Evolutionary conservation across 2,888 invertebrate species (phyloP), one percentile per base, ranked within the genome.

Genomic region (Apodemia duryi): DNA sequence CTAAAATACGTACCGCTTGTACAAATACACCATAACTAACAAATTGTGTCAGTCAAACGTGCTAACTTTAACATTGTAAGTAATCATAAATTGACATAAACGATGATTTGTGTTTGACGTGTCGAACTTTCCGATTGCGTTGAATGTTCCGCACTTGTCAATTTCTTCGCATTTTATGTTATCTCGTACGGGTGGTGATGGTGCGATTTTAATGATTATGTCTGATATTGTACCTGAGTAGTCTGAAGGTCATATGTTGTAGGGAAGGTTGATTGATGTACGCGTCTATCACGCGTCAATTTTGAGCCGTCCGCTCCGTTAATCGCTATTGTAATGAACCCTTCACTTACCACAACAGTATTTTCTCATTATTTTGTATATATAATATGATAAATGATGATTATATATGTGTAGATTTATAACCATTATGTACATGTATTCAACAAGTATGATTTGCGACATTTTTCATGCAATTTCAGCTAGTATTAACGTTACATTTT

Each of bases 231-330:
- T 83, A 87, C 86, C 88, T 87, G 84, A 75, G 74, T 72, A 78
- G 87, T 86, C 87, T 88, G 79, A 85, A 87, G 88, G 88, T 87
- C 88, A 77, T 75, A 10, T 41, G 76, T 75, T 77, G 77, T 75
- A 74, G 77, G 73, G 71, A 73, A 72, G 74, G 72, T 75, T 75
- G 76, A 72, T 77, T 75, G 77, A 75, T 76, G 75, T 79, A 80
- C 78, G 80, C 78, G 81, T 79, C 80, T 82, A 83, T 85, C 83
- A 81, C 81, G 79, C 83, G 81, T 78, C 70, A 67, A 52, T 52
- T 52, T 52, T 52, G 52, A 52, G 28, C 52, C 9, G 52, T 52
- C 52, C 52, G 52, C 10, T 52, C 52, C 52, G 52, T 28, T 52
- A 29, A 21, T 6, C 52, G 52, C 28, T 52, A 52, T 52, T 29